These are phyloP conservation scores for Acyrthosiphon pisum DNA, from an alignment of 1,140 invertebrate genomes.

Conservation along the genomic window DNA sequence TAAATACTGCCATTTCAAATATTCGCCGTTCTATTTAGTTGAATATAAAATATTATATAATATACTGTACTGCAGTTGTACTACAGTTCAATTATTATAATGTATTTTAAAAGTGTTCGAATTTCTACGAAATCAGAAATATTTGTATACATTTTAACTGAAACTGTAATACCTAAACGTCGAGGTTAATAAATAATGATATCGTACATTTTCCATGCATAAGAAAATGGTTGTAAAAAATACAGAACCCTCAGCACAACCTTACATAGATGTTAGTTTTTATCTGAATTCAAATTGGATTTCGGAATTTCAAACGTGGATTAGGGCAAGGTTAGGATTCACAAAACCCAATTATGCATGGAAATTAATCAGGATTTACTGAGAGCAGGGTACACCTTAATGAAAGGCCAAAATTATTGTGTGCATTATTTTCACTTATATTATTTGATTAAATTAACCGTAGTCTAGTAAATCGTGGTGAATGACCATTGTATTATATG, in stretches of 20 bases:
- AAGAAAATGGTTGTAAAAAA: neutral
- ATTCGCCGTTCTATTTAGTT: neutral
- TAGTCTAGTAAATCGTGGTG: neutral
- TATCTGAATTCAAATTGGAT: neutral
- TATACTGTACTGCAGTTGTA: too few species aligned
- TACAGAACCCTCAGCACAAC: neutral
- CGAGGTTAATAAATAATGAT: neutral
- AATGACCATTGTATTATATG: neutral
- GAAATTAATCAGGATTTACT: constrained; percentile 38
- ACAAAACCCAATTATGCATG: constrained; percentile 36
- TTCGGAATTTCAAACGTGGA: neutral
- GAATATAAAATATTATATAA: neutral
- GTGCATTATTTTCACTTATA: constrained; percentile 26
- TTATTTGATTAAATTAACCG: neutral
- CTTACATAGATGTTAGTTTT: neutral
- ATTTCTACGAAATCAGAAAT: too few species aligned
- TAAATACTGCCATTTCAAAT: neutral
- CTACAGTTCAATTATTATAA: too few species aligned
- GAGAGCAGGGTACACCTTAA: neutral
- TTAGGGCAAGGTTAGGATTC: neutral
- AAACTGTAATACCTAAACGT: neutral
- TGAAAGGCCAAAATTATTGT: constrained; percentile 7
- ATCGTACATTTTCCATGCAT: neutral
- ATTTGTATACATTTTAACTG: too few species aligned
- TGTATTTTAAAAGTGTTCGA: neutral